Conservation (phyloP, 2,113 vertebrate species). For the Stictonetta naevosa region DNA sequence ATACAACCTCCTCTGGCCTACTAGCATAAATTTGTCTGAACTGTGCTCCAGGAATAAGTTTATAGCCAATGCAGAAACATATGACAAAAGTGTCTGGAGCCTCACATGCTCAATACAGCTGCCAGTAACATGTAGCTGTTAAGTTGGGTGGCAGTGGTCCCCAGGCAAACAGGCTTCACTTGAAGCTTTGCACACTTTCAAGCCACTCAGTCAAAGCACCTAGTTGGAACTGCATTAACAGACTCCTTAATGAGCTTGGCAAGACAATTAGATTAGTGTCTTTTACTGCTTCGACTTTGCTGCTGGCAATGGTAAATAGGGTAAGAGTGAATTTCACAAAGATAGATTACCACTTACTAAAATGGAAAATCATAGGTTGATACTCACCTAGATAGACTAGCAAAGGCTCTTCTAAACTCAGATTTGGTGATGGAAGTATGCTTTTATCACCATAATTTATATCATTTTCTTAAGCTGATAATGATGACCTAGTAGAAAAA, state of each 20-base stretch:
- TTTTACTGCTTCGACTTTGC: not conserved
- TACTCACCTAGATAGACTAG: not conserved
- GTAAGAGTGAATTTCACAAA: not conserved
- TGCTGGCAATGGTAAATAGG: not conserved
- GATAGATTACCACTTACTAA: not conserved
- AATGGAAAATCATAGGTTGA: not conserved
- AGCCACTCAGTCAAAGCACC: not conserved
- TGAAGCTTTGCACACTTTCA: not conserved
- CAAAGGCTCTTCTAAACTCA: not conserved
- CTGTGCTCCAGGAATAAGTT: not conserved
- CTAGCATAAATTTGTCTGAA: not conserved
- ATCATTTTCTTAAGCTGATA: not conserved
- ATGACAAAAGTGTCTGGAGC: not conserved
- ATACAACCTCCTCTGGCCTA: not conserved
- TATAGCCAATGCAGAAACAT: not conserved
- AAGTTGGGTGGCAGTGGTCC: not conserved
- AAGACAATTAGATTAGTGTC: not conserved
- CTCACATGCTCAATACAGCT: not conserved
- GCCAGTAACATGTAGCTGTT: not conserved
- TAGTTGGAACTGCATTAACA: not conserved
- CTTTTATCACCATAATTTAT: not conserved
- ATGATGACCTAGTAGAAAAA: not conserved
- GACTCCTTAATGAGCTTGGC: not conserved
- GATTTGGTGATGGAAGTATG: not conserved
- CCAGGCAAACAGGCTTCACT: not conserved